phyloP scores from a whole-genome alignment of 2,113 vertebrate genomes.

The Triplophysa dalaica region DNA sequence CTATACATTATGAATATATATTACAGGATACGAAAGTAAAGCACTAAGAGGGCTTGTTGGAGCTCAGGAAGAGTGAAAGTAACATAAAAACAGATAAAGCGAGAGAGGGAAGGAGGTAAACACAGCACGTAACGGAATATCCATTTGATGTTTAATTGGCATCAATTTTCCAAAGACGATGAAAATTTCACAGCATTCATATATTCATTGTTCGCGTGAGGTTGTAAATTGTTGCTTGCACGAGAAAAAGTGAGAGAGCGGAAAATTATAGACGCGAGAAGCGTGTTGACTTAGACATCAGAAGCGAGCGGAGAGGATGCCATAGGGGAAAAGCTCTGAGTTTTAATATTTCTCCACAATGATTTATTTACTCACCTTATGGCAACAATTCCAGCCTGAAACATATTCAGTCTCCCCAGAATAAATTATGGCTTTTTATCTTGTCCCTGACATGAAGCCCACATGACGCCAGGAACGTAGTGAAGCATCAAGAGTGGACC shows the following conservation, averaged over 20 bases:
- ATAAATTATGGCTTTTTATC: slow-evolving; percentile 47
- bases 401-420: slow-evolving; percentile 40
- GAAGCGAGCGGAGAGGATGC: slow-evolving; percentile 26
- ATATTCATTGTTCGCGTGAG: slow-evolving; percentile 23
- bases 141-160: slow-evolving; percentile 46
- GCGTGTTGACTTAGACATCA: slow-evolving; percentile 47
- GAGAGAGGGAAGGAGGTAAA: slow-evolving; percentile 54
- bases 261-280: slow-evolving; percentile 23
- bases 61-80: not conserved
- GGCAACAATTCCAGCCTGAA: slow-evolving; percentile 60
- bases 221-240: slow-evolving; percentile 17
- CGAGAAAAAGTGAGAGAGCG: slow-evolving; percentile 6
- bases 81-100: slow-evolving; percentile 53
- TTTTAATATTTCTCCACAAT: slow-evolving; percentile 70
- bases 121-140: not conserved
- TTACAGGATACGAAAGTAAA: slow-evolving; percentile 12
- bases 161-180: slow-evolving; percentile 28
- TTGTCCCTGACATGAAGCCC: slow-evolving; percentile 23
- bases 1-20: slow-evolving; percentile 12
- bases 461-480: slow-evolving; percentile 23
- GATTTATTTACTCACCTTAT: slow-evolving; percentile 71
- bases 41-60: not conserved
- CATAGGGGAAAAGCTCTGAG: slow-evolving; percentile 41
- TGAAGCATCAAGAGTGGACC: not conserved
- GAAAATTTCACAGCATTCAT: slow-evolving; percentile 45